These are phyloP conservation scores for Dendrocincla fuliginosa DNA, from an alignment of 2,797 vertebrate genomes.

Conservation along the genomic window DNA sequence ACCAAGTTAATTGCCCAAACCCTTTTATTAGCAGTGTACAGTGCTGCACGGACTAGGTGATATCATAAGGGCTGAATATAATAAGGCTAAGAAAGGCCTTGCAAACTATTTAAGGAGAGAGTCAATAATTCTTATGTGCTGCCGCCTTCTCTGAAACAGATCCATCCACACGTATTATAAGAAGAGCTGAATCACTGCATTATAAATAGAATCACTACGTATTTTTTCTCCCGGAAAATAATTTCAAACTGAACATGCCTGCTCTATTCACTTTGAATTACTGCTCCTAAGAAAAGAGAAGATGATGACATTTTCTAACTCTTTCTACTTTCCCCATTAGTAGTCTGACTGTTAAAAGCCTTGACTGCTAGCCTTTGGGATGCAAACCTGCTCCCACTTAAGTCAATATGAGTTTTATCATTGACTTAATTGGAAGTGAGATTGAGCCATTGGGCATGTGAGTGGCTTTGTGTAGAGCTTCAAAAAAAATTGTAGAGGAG, in stretches of 20 bases:
- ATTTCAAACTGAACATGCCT: conserved; percentile 35
- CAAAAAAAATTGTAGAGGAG: not conserved
- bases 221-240: conserved; percentile 38
- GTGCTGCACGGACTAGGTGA: not conserved
- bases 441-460: conserved; percentile 48
- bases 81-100: not conserved
- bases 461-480: conserved; percentile 35
- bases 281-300: conserved; percentile 28
- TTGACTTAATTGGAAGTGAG: conserved; percentile 62
- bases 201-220: conserved; percentile 39
- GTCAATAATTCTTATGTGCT: not conserved
- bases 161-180: not conserved
- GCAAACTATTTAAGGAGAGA: conserved; percentile 12
- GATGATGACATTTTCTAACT: not conserved
- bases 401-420: conserved; percentile 49
- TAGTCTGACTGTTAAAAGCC: conserved; percentile 41
- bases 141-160: not conserved
- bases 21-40: not conserved
- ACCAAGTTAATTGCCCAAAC: not conserved
- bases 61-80: not conserved
- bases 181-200: conserved; percentile 39
- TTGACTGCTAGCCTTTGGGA: conserved; percentile 53
- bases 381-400: conserved; percentile 58
- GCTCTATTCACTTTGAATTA: conserved; percentile 53
- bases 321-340: conserved; percentile 42